Evolutionary conservation across 2,113 vertebrate genomes (phyloP).

Genomic region (Strix uralensis): DNA sequence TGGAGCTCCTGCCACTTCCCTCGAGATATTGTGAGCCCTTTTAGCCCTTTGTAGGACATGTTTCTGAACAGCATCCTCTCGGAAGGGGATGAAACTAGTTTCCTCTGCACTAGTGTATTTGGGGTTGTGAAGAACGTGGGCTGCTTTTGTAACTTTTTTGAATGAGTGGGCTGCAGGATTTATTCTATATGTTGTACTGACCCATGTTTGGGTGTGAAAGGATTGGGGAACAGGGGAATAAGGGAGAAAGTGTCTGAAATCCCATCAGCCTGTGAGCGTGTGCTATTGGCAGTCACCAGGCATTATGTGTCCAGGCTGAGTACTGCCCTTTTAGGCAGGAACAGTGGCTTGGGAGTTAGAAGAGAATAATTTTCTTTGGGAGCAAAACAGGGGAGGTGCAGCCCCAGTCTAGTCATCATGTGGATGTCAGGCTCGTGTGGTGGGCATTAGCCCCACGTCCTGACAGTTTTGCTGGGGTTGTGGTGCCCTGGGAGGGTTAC

Average conservation of each 20-base stretch:
- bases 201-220: neutral
- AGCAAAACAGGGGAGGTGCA: rapidly evolving
- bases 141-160: neutral
- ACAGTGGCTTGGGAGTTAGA: neutral
- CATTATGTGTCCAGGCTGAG: rapidly evolving
- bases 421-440: neutral
- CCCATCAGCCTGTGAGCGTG: rapidly evolving
- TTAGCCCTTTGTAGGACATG: neutral
- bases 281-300: neutral
- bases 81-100: neutral
- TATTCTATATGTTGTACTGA: neutral
- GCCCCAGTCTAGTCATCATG: rapidly evolving
- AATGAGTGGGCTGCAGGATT: neutral
- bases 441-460: neutral
- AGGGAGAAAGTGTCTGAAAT: neutral
- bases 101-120: neutral
- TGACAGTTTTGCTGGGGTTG: neutral
- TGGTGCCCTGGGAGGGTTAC: neutral
- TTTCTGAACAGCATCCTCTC: neutral
- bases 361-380: neutral
- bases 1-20: neutral
- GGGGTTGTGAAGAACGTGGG: neutral
- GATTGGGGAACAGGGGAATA: rapidly evolving
- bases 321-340: neutral
- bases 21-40: neutral